phyloP scores from a whole-genome alignment of 30 jellyfish, hydroid and myxozoan genomes.

The Turritopsis rubra region DNA sequence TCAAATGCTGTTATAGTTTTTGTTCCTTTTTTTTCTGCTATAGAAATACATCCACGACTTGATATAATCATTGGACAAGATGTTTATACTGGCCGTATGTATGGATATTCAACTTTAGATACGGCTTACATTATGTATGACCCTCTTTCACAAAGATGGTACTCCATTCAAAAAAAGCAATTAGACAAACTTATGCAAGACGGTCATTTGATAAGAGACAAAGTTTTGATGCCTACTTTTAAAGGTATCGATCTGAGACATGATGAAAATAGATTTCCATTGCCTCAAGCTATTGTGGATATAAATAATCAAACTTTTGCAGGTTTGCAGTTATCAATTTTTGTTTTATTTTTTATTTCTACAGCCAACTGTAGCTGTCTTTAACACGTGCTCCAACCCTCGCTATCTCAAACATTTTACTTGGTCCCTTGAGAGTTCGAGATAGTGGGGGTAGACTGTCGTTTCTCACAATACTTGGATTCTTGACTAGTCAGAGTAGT shows the following conservation, averaged over 20 bases:
- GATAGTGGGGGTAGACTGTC: too few species aligned
- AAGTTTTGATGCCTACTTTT: background rate
- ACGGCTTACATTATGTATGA: background rate
- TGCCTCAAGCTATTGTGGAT: background rate
- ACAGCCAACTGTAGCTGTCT: too few species aligned
- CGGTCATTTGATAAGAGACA: slow-evolving; percentile 11
- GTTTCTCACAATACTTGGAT: background rate
- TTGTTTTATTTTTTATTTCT: too few species aligned
- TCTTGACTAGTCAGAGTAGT: background rate
- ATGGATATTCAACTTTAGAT: slow-evolving; percentile 2
- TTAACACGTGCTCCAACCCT: too few species aligned
- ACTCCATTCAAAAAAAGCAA: background rate
- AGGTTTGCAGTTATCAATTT: background rate
- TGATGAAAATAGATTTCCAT: background rate
- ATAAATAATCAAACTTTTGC: background rate
- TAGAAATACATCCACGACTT: slow-evolving; percentile 11
- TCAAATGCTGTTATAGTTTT: background rate
- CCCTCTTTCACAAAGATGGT: background rate
- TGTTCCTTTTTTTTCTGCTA: too few species aligned
- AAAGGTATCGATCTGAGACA: background rate
- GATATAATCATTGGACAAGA: slow-evolving; percentile 8
- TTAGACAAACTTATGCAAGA: background rate
- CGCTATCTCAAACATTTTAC: too few species aligned
- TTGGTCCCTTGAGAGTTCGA: too few species aligned
- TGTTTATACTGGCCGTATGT: background rate